These are phyloP conservation scores for Sthenelais limicola DNA, from an alignment of 2,888 invertebrate genomes.

Conservation along the genomic window DNA sequence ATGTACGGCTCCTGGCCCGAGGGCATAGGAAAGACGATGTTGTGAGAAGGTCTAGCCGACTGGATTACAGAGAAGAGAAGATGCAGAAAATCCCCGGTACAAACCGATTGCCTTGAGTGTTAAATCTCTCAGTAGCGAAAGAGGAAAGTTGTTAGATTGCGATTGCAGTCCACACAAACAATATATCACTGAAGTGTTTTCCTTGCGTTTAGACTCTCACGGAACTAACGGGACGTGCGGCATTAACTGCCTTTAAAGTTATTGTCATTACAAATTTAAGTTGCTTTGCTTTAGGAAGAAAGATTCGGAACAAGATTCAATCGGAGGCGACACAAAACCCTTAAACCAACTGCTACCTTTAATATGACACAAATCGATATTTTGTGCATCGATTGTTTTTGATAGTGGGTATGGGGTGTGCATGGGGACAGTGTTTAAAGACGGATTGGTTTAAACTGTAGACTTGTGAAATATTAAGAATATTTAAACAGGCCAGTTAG, in stretches of 20 bases:
- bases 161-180: slow-evolving; percentile 16
- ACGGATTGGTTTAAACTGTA: no score
- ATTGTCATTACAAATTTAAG: slow-evolving; percentile 32
- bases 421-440: no score
- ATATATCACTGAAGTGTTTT: neutral
- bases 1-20: neutral
- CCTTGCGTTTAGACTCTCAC: neutral
- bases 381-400: no score
- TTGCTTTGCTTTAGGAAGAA: no score
- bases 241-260: slow-evolving; percentile 12
- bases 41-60: neutral
- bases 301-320: no score
- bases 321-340: no score
- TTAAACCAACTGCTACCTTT: no score
- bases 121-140: slow-evolving; percentile 28
- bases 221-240: neutral
- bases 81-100: neutral
- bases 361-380: no score
- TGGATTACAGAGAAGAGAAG: neutral
- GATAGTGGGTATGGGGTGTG: no score
- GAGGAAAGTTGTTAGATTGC: neutral
- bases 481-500: no score
- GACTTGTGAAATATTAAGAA: slow-evolving; percentile 9
- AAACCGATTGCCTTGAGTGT: neutral
- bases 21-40: neutral